Evolutionary conservation across 2,797 vertebrate species (phyloP).

Genomic region (Myotis vivesi): DNA sequence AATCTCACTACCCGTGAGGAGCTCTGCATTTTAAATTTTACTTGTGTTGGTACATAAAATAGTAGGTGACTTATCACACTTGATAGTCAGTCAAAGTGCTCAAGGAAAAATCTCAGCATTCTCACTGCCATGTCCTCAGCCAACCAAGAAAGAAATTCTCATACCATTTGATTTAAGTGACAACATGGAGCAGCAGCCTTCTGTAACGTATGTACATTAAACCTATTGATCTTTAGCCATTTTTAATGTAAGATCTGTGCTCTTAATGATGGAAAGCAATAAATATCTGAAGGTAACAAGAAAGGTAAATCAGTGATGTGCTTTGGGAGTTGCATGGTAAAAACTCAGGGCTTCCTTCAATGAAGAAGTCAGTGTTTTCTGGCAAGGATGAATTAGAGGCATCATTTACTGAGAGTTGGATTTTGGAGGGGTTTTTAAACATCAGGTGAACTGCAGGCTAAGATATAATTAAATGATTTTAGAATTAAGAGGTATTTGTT

Average conservation of each 20-base stretch:
- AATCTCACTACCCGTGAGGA: background rate
- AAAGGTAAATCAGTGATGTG: background rate
- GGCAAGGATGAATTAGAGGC: background rate
- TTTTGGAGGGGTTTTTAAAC: background rate
- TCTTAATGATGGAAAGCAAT: background rate
- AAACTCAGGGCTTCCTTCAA: background rate
- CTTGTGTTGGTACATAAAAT: background rate
- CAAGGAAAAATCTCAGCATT: background rate
- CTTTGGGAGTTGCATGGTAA: background rate
- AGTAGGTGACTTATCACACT: background rate
- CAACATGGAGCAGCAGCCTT: background rate
- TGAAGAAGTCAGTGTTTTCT: background rate
- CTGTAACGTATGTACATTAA: background rate
- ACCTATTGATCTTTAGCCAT: background rate
- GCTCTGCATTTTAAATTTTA: background rate
- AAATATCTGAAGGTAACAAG: background rate
- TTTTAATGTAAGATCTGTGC: background rate
- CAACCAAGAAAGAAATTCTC: background rate
- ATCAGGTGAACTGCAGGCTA: background rate
- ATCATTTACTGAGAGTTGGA: background rate
- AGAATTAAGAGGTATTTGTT: background rate
- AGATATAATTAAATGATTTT: conserved; percentile 14
- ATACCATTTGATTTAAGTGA: background rate
- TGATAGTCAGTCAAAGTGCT: background rate
- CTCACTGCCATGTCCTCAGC: background rate